Base-by-base conservation (phyloP, 1,140 invertebrate species). In the Sycophila sp. region DNA sequence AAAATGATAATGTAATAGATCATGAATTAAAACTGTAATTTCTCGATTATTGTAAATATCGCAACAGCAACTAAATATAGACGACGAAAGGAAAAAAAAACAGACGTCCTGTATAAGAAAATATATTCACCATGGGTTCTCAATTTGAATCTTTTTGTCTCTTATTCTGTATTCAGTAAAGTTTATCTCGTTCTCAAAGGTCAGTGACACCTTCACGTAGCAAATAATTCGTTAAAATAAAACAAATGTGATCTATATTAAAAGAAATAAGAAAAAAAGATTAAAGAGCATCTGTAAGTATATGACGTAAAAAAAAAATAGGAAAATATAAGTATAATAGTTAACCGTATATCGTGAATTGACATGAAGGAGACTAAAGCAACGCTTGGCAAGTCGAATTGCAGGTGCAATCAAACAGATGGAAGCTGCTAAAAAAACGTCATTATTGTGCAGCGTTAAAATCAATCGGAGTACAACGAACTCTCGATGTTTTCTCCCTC, bases 331-430 rank as follows among this genome's bases (percentile, higher is more conserved):
- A 59, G 32, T 51, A 64, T 38, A 53, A 51, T 24, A 64, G 11
- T 28, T 64, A 65, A 55, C 42, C 40, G 45, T 22, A 49, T 62
- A 47, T 49, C 17, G 34, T 30, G n/a, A 45, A 56, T 66, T 56
- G 63, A 55, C n/a, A 55, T 17, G 22, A 22, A 30, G n/a, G 26
- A 67, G 51, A 66, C 24, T 56, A 40, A 56, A 36, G 22, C 8
- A 30, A 13, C 24, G 66, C 66, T 60, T 51, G 49, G 55, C 22
- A 47, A 64, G 63, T 79, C 71, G 81, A 85, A 85, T 84, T 85
- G 82, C 83, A 74, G 69, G 76, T 82, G 81, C 81, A 85, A 85
- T 85, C 82, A 83, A 79, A 75, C 56, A 71, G 73, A 76, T 72
- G 62, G n/a, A 51, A 65, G 67, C 71, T 75, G 76, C 74, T 55